These are phyloP conservation scores for Drosophila nikananu DNA, from an alignment of 1,140 invertebrate species.

Conservation along the genomic window DNA sequence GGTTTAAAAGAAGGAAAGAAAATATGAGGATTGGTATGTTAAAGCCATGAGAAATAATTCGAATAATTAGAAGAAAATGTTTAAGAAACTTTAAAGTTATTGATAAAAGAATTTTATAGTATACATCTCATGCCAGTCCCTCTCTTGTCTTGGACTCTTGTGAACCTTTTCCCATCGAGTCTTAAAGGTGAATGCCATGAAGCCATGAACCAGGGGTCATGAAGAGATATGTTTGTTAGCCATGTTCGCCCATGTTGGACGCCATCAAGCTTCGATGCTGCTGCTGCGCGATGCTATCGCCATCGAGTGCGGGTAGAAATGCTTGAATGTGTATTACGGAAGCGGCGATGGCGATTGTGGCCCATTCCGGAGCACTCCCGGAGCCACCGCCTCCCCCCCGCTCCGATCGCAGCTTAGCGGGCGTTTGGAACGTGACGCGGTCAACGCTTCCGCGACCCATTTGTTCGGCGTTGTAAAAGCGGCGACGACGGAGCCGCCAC, in stretches of 20 bases:
- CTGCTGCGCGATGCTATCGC: slow-evolving; percentile 25
- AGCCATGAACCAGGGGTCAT: slow-evolving; percentile 30
- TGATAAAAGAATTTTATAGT: neutral
- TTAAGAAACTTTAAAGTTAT: neutral
- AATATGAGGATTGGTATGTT: neutral
- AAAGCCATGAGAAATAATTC: neutral
- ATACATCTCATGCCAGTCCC: neutral
- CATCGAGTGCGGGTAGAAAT: slow-evolving; percentile 38
- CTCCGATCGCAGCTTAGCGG: slow-evolving; percentile 11
- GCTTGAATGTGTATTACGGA: slow-evolving; percentile 54
- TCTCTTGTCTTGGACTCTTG: too few species aligned
- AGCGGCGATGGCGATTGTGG: slow-evolving; percentile 32
- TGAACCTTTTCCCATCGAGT: neutral
- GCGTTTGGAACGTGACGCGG: slow-evolving; percentile 74
- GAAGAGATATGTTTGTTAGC: slow-evolving; percentile 20
- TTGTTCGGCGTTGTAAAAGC: slow-evolving; percentile 62
- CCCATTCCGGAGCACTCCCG: slow-evolving; percentile 14
- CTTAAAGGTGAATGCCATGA: slow-evolving; percentile 12
- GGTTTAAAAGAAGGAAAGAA: neutral
- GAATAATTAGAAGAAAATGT: neutral
- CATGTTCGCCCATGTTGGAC: slow-evolving; percentile 17
- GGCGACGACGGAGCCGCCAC: slow-evolving; percentile 37
- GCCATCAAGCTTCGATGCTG: neutral
- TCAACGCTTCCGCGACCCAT: slow-evolving; percentile 79
- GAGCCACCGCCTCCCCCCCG: neutral